Base-by-base conservation (phyloP, 2,888 invertebrate species). In the Tiphia femorata region DNA sequence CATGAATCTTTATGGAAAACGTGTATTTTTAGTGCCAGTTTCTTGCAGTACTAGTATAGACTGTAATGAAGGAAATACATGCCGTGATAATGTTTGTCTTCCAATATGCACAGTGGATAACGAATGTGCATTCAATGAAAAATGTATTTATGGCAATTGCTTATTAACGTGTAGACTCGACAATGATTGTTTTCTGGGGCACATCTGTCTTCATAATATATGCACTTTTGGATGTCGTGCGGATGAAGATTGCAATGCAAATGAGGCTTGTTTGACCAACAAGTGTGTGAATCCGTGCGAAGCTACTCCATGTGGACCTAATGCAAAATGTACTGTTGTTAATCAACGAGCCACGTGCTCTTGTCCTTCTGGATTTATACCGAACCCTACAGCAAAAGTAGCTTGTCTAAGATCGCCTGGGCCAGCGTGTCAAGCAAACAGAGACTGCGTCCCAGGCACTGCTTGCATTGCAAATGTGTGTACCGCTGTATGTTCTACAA, bases 161-260 rank as follows among this genome's bases (percentile, higher is more conserved):
- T 88, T 94, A 75, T 89, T 96, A 54, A 96, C 95, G 2, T 96
- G 96, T 77, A 90, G 95, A 42, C 91, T 95, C 1, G 95, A 96
- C 79, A 94, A 95, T 75, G 96, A 96, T 75, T 96, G 96, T 75
- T 95, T 96, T 88, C 86, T 95, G 55, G 95, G 95, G 0, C 95
- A 96, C 75, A 94, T 96, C 65, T 96, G 96, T 76, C 84, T 95
- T 52, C 89, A 90, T 75, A 94, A 94, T 75, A 92, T 92, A 85
- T 96, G 96, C 77, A 88, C 92, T 55, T 92, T 91, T 68, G 96
- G 96, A 30, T 96, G 96, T 78, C 91, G 93, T 65, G 88, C 89
- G 14, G 93, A 95, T 75, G 94, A 94, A 70, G 96, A 96, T 79
- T 96, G 96, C 81, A 91, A 93, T 65, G 91, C 91, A 0, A 92